Conservation (phyloP, 2,797 vertebrate genomes). For the Lates japonicus region DNA sequence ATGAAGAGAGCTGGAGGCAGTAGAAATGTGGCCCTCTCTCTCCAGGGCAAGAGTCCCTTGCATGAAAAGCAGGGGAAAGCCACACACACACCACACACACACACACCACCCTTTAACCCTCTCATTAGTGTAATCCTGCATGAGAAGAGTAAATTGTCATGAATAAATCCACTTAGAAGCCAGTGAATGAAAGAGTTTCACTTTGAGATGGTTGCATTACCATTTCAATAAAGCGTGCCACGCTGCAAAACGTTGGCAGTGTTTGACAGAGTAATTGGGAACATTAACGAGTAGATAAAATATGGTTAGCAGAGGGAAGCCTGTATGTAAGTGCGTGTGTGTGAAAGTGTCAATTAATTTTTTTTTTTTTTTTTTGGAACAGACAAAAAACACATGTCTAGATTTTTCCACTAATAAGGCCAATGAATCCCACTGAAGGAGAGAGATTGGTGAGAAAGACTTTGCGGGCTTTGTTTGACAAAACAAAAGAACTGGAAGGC, state of each 20-base stretch:
- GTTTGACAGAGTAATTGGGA: conserved; percentile 85
- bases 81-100: conserved; percentile 47
- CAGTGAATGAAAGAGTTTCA: conserved; percentile 82
- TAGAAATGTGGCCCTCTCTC: conserved; percentile 66
- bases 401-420: conserved; percentile 61
- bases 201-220: conserved; percentile 82
- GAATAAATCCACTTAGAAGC: conserved; percentile 86
- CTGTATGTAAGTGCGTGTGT: conserved; percentile 1
- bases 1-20: conserved; percentile 68
- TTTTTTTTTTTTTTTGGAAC: conserved; percentile 27
- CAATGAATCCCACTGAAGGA: conserved; percentile 52
- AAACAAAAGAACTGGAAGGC: conserved; percentile 73
- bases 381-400: conserved; percentile 37
- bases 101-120: conserved; percentile 78
- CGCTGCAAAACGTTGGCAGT: conserved; percentile 72
- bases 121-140: conserved; percentile 86
- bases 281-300: conserved; percentile 83
- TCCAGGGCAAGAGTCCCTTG: conserved; percentile 69
- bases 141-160: conserved; percentile 83
- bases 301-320: conserved; percentile 67
- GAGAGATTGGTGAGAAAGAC: conserved; percentile 42
- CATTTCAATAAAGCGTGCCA: conserved; percentile 82
- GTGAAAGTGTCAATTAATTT: conserved; percentile 63
- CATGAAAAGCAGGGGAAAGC: conserved; percentile 70
- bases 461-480: conserved; percentile 67